Evolutionary conservation across 2,113 vertebrate species (phyloP), one percentile per base, ranked within the genome.

Genomic region (Triplophysa siluroides): DNA sequence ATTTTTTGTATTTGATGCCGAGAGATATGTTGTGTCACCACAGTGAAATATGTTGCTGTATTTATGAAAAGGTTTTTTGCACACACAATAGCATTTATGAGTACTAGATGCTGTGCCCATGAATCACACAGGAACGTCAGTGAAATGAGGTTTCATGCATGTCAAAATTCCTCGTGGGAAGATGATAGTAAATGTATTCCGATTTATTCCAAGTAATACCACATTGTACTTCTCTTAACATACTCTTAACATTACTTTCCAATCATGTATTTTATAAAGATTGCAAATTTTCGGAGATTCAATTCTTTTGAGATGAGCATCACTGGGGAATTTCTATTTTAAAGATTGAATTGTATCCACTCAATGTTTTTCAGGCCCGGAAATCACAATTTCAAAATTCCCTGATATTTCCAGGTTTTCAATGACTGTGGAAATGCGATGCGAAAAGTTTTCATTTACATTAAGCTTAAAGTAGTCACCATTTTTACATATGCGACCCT

Each of bases 321-420:
- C 38, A 21, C 18, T 58, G 16, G n/a, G 10, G 11, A 29, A 54
- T 33, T 19, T 70, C 23, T 2, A 5, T 10, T 12, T 26, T 10
- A 19, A 52, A 10, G 8, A 70, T n/a, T 58, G 7, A 21, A n/a
- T 68, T 68, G 21, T 1, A 12, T 14, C 29, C n/a, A 54, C 18
- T 54, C 52, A 1, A 18, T 18, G 18, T 56, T 58, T 72, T 58
- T 10, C 52, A 72, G 26, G 26, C 33, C 24, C 52, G 21, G 12
- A 5, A 73, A 23, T 72, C 19, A 24, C n/a, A 47, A 43, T 29
- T 70, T 5, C 29, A 11, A 45, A 26, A 75, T 62, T 75, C 72
- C 38, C 38, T 75, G 56, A 75, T 24, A 62, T 62, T 74, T 74
- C 8, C 71, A 61, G 71, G 19, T 60, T 74, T 26, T 56, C 4